phyloP scores from a whole-genome alignment of 2,113 vertebrate species.

The Psittacula cyanocephala region DNA sequence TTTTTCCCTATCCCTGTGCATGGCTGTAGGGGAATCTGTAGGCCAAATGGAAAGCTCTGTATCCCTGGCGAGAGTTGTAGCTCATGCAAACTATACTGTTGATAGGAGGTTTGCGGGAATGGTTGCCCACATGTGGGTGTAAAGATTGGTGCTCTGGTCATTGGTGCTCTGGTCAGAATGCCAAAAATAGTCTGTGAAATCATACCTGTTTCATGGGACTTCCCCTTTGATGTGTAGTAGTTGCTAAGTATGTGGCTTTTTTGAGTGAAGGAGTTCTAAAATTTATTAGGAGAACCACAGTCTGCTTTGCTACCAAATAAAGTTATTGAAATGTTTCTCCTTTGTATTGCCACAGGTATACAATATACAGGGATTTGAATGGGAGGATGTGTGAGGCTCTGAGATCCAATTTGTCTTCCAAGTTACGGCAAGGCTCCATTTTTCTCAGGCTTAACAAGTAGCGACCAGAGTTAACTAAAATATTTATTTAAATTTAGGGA shows the following conservation, averaged over 20 bases:
- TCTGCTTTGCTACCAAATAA: not conserved
- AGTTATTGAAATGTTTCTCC: not conserved
- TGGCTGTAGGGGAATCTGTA: not conserved
- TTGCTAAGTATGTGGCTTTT: not conserved
- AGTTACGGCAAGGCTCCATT: not conserved
- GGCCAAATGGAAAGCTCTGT: not conserved
- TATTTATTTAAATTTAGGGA: constrained; percentile 11
- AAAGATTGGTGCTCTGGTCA: not conserved
- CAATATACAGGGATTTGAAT: not conserved
- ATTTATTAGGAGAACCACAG: not conserved
- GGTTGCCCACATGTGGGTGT: not conserved
- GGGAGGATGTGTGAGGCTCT: not conserved
- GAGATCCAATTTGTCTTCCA: not conserved
- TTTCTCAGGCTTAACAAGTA: not conserved
- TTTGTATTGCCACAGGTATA: not conserved
- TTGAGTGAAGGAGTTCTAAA: not conserved
- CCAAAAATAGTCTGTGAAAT: not conserved
- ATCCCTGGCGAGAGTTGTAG: not conserved
- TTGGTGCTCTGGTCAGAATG: not conserved
- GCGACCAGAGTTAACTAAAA: not conserved
- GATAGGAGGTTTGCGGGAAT: not conserved
- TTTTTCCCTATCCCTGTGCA: not conserved
- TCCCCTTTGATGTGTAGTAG: not conserved
- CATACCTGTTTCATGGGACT: not conserved
- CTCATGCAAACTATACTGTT: not conserved